These are phyloP conservation scores for Tenodera sinensis DNA, from an alignment of 2,888 invertebrate species.

Conservation along the genomic window DNA sequence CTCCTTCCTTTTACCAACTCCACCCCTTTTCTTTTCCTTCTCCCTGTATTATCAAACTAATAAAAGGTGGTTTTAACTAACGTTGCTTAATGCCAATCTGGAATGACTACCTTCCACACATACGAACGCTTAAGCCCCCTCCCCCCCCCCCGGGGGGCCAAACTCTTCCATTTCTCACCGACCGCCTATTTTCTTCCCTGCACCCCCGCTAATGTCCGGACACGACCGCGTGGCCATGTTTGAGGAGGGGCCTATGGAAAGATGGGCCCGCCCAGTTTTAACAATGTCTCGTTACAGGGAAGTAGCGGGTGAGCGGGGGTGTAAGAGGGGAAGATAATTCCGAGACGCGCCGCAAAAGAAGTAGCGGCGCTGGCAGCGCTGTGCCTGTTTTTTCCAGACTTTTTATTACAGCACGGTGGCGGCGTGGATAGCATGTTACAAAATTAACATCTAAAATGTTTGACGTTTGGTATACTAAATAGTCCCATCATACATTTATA, in stretches of 20 bases:
- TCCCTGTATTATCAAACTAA: conserved; percentile 23
- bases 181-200: not conserved
- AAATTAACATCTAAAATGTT: conserved; percentile 15
- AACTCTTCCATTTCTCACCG: not conserved
- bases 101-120: conserved; percentile 1
- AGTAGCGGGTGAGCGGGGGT: not conserved
- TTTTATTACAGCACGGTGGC: not conserved
- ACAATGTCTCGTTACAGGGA: not conserved
- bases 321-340: not conserved
- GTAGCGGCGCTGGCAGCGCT: not conserved
- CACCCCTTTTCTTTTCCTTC: not conserved
- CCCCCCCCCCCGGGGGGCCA: not conserved
- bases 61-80: conserved; percentile 23
- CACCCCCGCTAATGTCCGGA: not conserved
- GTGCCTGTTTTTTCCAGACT: conserved; percentile 7
- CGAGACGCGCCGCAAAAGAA: not conserved
- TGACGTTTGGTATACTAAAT: conserved; percentile 15
- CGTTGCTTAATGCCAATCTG: conserved; percentile 21
- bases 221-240: conserved; percentile 12
- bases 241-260: not conserved
- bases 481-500: conserved; percentile 12
- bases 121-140: not conserved
- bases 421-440: conserved; percentile 5
- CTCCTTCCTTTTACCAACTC: not conserved
- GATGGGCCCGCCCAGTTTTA: not conserved